Conservation (phyloP, 1,140 invertebrate species). For the Oryzaephilus surinamensis region DNA sequence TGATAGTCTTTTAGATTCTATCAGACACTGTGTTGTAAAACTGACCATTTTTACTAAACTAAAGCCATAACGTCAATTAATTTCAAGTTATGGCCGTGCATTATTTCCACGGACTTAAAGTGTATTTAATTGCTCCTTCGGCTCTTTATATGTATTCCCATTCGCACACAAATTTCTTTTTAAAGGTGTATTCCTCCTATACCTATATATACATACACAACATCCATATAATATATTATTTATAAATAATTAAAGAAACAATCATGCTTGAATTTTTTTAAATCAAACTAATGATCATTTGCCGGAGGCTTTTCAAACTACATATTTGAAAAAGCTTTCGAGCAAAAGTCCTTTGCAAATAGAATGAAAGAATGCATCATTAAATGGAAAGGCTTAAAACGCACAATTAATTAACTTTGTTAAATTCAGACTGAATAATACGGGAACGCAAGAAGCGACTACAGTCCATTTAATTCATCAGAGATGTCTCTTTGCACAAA, state of each 20-base stretch:
- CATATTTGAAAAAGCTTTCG: too few species aligned
- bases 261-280: too few species aligned
- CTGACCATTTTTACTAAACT: slow-evolving; percentile 14
- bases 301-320: too few species aligned
- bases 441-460: slow-evolving; percentile 5
- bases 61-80: slow-evolving; percentile 20
- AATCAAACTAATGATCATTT: too few species aligned
- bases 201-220: too few species aligned
- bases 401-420: slow-evolving; percentile 11
- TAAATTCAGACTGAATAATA: slow-evolving; percentile 11
- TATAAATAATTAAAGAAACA: too few species aligned
- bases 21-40: slow-evolving; percentile 17
- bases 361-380: too few species aligned
- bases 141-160: too few species aligned
- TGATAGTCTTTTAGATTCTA: slow-evolving; percentile 12
- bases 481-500: slow-evolving; percentile 10
- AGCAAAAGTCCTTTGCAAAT: too few species aligned
- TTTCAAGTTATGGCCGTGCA: slow-evolving; percentile 18
- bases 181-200: too few species aligned
- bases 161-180: too few species aligned
- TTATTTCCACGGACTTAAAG: slow-evolving; percentile 9
- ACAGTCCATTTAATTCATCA: slow-evolving; percentile 12
- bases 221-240: too few species aligned
- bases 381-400: slow-evolving; percentile 11
- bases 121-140: slow-evolving; percentile 12